phyloP scores from a whole-genome alignment of 2,113 vertebrate genomes.

The Megaleporinus macrocephalus region DNA sequence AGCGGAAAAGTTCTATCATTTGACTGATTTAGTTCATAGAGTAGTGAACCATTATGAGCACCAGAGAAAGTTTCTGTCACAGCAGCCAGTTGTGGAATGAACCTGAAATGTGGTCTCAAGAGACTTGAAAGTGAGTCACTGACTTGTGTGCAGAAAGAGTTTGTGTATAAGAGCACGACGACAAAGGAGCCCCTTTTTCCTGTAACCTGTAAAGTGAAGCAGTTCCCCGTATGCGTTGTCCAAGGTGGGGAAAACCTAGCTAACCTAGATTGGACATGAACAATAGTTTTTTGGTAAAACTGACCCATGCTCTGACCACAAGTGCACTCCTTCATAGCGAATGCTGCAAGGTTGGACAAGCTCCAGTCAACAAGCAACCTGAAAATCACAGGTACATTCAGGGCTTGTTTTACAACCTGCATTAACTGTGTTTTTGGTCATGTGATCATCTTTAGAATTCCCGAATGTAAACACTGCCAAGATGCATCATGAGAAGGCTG shows the following conservation, averaged over 20 bases:
- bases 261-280: neutral
- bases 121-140: constrained; percentile 3
- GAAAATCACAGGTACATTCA: no score
- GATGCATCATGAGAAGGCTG: no score
- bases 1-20: constrained; percentile 8
- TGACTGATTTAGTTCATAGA: constrained; percentile 12
- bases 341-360: neutral
- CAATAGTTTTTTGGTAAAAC: neutral
- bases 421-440: no score
- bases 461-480: no score
- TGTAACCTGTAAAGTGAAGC: neutral
- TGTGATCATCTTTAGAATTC: no score
- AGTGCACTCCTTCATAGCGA: neutral
- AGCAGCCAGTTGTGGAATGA: constrained; percentile 45
- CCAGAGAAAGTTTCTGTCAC: constrained; percentile 43
- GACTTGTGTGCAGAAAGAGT: neutral
- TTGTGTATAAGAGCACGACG: constrained; percentile 1
- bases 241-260: neutral
- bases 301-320: neutral
- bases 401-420: no score
- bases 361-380: neutral
- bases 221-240: neutral
- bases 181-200: neutral
- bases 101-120: constrained; percentile 45
- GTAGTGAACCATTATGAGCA: constrained; percentile 41